phyloP scores from a whole-genome alignment of 2,888 invertebrate species.

The Epirrita christyi region DNA sequence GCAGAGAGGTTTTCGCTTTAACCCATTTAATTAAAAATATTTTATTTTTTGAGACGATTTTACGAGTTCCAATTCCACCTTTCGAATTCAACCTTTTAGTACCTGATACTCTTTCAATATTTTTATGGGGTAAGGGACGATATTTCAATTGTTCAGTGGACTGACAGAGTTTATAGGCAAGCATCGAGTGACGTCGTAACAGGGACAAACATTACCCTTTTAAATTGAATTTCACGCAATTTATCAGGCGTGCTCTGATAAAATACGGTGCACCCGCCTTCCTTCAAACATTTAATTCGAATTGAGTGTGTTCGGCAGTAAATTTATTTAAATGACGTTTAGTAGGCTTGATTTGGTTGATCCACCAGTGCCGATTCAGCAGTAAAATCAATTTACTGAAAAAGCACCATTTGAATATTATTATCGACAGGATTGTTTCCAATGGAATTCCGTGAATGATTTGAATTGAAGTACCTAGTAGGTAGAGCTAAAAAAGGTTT shows the following conservation, averaged over 20 bases:
- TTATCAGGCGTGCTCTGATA: conserved; percentile 71
- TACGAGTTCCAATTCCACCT: conserved; percentile 25
- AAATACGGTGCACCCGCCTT: conserved; percentile 61
- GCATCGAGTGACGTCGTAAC: conserved; percentile 75
- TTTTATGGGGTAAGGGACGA: conserved; percentile 64
- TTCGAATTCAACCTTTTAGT: conserved; percentile 11
- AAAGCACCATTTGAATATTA: no score
- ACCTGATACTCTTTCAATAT: conserved; percentile 48
- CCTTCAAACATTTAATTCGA: conserved; percentile 66
- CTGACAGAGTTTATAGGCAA: conserved; percentile 72
- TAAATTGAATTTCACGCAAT: conserved; percentile 81
- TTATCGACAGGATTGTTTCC: no score
- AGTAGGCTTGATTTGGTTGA: conserved; percentile 33
- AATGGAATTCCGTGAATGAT: no score
- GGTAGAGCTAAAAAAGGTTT: no score
- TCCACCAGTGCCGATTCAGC: neutral
- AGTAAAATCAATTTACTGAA: neutral
- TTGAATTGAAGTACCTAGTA: no score
- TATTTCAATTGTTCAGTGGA: conserved; percentile 77
- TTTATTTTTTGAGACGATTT: conserved; percentile 15
- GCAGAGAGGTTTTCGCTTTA: neutral
- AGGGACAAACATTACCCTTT: conserved; percentile 81
- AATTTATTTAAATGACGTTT: conserved; percentile 60
- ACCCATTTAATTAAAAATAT: conserved; percentile 3
- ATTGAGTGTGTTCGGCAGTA: conserved; percentile 55